Evolutionary conservation across 2,797 vertebrate genomes (phyloP), one percentile per base, ranked within the genome.

Genomic region (Pseudocheirus occidentalis): DNA sequence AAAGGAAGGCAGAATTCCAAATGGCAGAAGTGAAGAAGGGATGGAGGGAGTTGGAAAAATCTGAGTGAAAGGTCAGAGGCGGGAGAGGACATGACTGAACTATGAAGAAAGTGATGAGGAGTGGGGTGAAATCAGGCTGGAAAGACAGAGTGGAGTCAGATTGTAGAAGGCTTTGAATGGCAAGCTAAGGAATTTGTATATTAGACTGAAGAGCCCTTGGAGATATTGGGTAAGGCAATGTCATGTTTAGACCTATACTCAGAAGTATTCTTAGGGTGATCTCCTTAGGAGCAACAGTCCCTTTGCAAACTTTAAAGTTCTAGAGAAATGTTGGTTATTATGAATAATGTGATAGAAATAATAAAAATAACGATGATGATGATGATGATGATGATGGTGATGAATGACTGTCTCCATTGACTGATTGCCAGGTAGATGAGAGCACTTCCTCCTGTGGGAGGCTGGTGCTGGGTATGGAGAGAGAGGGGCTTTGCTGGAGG

Each of bases 331-430:
- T 87, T 87, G 40, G 40, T 27, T 11, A 87, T 46, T 81, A 46
- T 87, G 50, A 87, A 27, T 46, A 46, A 81, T 87, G 9, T 24
- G 16, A 87, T 3, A 87, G 40, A 46, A 87, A 87, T 12, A 50
- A 87, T n/a, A 11, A 81, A 18, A 40, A 73, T 66, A 18, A n/a
- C 5, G 0, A n/a, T n/a, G 13, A 16, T 21, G 16, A 24, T 9
- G n/a, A n/a, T n/a, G 1, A n/a, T 31, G 0, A n/a, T n/a, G 13
- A 16, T 21, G 16, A 24, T 9, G n/a, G 16, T n/a, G 1, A n/a
- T n/a, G 6, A n/a, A 81, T 81, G 7, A 81, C 46, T 87, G 40
- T 87, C 40, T 87, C 21, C 10, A 12, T 9, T 87, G 40, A 87
- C 24, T 87, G 21, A 27, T 10, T 3, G 24, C 0, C 2, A 12